A percentile compares a stretch with the other conserved stretches of the same genome.
Conservation (phyloP, 2,888 invertebrate genomes). For the Teinopalpus imperialis region DNA sequence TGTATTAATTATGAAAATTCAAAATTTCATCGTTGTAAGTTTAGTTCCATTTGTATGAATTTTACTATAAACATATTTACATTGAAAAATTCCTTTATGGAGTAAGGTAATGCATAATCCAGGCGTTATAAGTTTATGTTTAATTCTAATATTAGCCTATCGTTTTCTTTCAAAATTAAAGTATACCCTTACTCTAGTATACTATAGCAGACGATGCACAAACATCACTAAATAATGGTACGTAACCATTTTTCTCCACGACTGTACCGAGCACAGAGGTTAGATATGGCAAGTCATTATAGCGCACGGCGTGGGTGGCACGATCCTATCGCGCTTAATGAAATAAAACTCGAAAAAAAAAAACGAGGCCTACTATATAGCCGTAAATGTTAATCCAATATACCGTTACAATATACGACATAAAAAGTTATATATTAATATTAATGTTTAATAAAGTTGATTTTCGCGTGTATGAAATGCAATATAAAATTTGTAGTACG, state of each 20-base stretch:
- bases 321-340: conserved; percentile 74
- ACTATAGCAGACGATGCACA: neutral
- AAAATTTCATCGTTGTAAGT: too few species aligned
- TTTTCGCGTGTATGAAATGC: conserved; percentile 13
- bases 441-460: neutral
- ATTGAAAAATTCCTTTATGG: too few species aligned
- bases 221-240: conserved; percentile 32
- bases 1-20: too few species aligned
- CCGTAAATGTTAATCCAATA: conserved; percentile 33
- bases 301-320: conserved; percentile 69
- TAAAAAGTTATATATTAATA: neutral
- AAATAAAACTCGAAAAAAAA: conserved; percentile 76
- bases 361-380: conserved; percentile 42
- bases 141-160: too few species aligned
- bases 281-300: conserved; percentile 78
- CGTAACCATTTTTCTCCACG: conserved; percentile 40
- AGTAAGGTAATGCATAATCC: too few species aligned
- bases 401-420: conserved; percentile 21
- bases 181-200: too few species aligned
- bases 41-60: too few species aligned
- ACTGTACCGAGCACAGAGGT: conserved; percentile 50
- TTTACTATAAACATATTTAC: too few species aligned
- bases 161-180: too few species aligned
- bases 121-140: too few species aligned
- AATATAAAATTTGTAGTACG: neutral